A percentile compares a stretch with the other conserved stretches of the same genome.
Evolutionary conservation across 1,140 invertebrate genomes (phyloP).

Genomic region (Papilio glaucus): DNA sequence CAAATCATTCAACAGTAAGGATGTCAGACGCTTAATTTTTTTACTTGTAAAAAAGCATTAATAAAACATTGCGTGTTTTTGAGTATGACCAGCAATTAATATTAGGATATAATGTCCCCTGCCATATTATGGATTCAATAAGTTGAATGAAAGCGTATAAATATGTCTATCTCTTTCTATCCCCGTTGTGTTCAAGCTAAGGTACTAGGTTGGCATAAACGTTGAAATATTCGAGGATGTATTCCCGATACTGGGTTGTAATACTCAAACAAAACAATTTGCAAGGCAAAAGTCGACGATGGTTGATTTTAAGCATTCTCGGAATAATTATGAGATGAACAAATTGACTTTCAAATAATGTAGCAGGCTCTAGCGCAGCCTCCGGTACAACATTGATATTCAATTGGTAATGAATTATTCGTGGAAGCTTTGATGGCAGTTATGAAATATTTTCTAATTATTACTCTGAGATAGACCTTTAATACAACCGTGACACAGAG

Average conservation of each 20-base stretch:
- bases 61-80: too few species aligned
- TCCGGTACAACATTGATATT: slow-evolving; percentile 10
- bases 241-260: slow-evolving; percentile 1
- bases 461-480: background rate
- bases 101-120: background rate
- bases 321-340: slow-evolving; percentile 29
- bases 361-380: background rate
- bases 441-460: background rate
- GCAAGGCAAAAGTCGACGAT: slow-evolving; percentile 28
- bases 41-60: too few species aligned
- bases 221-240: background rate
- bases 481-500: background rate
- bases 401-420: slow-evolving; percentile 31
- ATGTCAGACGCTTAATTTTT: too few species aligned
- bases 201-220: background rate
- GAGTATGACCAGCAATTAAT: too few species aligned
- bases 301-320: slow-evolving; percentile 27
- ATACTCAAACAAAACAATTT: slow-evolving; percentile 29
- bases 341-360: slow-evolving; percentile 35
- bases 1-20: too few species aligned
- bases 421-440: slow-evolving; percentile 10
- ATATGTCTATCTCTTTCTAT: background rate
- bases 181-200: background rate
- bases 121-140: background rate
- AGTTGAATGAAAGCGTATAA: background rate